Conservation (phyloP, 2,113 vertebrate genomes). For the Serinus canaria region DNA sequence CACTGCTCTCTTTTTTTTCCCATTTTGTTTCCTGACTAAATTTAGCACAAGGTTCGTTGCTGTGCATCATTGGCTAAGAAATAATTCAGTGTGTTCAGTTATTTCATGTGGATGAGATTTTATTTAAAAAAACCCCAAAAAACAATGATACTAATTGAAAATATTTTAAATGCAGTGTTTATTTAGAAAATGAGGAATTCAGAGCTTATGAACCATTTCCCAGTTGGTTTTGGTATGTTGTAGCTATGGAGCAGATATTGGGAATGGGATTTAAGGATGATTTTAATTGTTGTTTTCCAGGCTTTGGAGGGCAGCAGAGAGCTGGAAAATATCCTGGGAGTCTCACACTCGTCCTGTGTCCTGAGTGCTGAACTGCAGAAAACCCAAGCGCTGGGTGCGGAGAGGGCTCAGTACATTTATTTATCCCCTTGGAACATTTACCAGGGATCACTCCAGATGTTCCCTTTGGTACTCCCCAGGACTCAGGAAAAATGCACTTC, state of each 20-base stretch:
- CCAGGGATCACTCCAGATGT: not conserved
- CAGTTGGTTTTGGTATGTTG: not conserved
- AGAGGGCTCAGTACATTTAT: not conserved
- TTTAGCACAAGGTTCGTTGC: not conserved
- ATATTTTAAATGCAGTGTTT: not conserved
- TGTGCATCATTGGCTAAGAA: not conserved
- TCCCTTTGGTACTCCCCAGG: not conserved
- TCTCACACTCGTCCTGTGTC: not conserved
- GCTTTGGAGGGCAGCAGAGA: constrained; percentile 88
- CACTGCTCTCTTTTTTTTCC: not conserved
- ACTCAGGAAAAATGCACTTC: not conserved
- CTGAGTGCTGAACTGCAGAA: constrained; percentile 75
- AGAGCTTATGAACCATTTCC: not conserved
- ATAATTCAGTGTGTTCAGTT: not conserved
- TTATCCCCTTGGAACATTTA: not conserved
- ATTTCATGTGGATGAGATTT: not conserved
- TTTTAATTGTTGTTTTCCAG: constrained; percentile 61
- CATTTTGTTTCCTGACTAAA: not conserved
- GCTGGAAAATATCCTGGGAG: constrained; percentile 74
- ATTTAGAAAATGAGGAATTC: not conserved
- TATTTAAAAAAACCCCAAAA: not conserved
- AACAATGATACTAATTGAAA: not conserved
- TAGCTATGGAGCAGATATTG: too few relatives aligned
- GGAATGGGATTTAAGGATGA: not conserved
- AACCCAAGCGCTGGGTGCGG: constrained; percentile 77